Base-by-base conservation (phyloP, 2,888 invertebrate genomes). In the Apamea monoglypha region DNA sequence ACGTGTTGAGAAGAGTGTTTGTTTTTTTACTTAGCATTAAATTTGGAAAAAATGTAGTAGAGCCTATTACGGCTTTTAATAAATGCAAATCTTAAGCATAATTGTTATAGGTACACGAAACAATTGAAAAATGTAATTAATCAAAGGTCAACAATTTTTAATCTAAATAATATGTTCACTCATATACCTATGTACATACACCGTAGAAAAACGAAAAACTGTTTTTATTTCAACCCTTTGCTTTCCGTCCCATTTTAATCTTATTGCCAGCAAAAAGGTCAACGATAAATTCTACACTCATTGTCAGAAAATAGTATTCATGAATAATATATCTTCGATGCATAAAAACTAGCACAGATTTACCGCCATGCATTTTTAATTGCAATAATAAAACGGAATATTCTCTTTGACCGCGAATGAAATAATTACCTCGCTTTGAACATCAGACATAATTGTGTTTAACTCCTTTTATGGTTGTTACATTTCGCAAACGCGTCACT, bases 391-490 rank as follows among this genome's bases (percentile, higher is more conserved):
- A 88, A 89, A 82, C 68, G 63, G 79, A 75, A 83, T 85, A 84
- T 73, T 82, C 61, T 50, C 69, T 89, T 84, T 84, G 80, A 81
- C 72, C 78, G 63, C 75, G 64, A 88, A 84, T 78, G 73, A 87
- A 88, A 87, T 86, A 82, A 87, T 90, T 90, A 87, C 84, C 82
- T 74, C 76, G 71, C 81, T 83, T 84, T 74, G 53, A 84, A 87
- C 79, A 83, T 82, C 77, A 63, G 29, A 78, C 78, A 53, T 78
- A 89, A 87, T 75, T 83, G 82, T 85, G 74, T 86, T 85, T 85
- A 86, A 86, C 86, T 83, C 85, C 80, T 90, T 77, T 87, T 66
- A n/a, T 10, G 56, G 2, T 64, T 73, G 1, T 56, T 12, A 40
- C 2, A 29, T 18, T 53, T 5, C 16, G 47, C 7, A 7, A 25